These are phyloP conservation scores for Antitype chi DNA, from an alignment of 2,888 invertebrate species.

Conservation along the genomic window DNA sequence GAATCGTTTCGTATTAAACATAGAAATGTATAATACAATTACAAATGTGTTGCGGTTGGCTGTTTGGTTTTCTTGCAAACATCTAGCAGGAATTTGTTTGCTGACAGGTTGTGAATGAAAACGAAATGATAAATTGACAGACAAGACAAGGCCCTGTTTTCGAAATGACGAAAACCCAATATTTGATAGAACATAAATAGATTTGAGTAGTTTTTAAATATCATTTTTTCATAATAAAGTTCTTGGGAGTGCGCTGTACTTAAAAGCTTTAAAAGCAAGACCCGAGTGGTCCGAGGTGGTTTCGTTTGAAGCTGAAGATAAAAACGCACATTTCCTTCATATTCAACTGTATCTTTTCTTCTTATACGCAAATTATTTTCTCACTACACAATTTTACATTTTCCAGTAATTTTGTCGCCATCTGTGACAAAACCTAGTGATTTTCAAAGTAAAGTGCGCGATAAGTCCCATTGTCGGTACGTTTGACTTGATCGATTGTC, in stretches of 20 bases:
- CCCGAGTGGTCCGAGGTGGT: neutral
- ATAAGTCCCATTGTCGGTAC: constrained; percentile 80
- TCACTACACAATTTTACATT: constrained; percentile 46
- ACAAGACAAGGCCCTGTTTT: neutral
- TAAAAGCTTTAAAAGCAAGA: neutral
- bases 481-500: constrained; percentile 79
- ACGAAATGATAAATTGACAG: constrained; percentile 14
- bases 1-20: constrained; percentile 82
- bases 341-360: neutral
- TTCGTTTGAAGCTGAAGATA: neutral
- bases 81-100: constrained; percentile 33
- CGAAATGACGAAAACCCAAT: neutral
- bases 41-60: constrained; percentile 76
- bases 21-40: constrained; percentile 78
- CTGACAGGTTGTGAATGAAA: constrained; percentile 31
- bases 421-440: constrained; percentile 70
- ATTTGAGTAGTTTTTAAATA: neutral
- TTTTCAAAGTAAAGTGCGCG: constrained; percentile 72
- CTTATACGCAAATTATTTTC: constrained; percentile 40
- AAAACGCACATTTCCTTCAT: neutral
- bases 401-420: constrained; percentile 62
- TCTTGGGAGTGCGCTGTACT: neutral
- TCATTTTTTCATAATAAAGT: neutral
- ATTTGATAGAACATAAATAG: neutral
- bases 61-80: constrained; percentile 67